A percentile compares a stretch with the other conserved stretches of the same genome.
phyloP scores from a whole-genome alignment of 2,888 invertebrate species.

The Serrognathus titanus region DNA sequence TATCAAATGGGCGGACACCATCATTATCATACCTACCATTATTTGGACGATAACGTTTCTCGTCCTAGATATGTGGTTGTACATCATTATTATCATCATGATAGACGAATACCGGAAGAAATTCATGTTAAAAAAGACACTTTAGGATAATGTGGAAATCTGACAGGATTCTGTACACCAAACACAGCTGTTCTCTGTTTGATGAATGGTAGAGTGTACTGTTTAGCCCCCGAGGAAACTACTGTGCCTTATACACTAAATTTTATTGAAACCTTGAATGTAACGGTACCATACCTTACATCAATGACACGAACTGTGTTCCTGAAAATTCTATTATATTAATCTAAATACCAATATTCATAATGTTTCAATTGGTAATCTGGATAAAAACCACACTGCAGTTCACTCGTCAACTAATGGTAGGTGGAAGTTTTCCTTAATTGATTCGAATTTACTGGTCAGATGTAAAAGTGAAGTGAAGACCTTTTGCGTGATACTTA shows the following conservation, averaged over 20 bases:
- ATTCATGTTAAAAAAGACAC: constrained; percentile 2
- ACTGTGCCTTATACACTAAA: constrained; percentile 9
- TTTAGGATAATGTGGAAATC: constrained; percentile 9
- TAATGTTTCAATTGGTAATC: too few species aligned
- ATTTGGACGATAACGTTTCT: not conserved
- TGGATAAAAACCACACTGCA: too few species aligned
- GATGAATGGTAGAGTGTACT: constrained; percentile 12
- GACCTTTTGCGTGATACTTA: constrained; percentile 11
- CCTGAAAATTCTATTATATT: constrained; percentile 4
- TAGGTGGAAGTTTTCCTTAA: not conserved
- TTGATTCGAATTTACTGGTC: too few species aligned
- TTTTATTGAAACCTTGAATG: constrained; percentile 5
- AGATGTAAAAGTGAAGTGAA: too few species aligned
- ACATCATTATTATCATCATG: constrained; percentile 13
- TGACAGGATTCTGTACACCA: constrained; percentile 8
- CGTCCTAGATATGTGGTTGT: constrained; percentile 12
- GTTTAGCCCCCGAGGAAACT: constrained; percentile 7
- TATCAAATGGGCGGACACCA: too few species aligned
- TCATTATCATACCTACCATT: too few species aligned
- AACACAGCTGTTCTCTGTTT: constrained; percentile 12
- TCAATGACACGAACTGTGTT: constrained; percentile 5
- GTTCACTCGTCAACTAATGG: too few species aligned
- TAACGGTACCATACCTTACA: constrained; percentile 8
- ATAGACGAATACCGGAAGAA: constrained; percentile 8
- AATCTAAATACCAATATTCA: not conserved